These are phyloP conservation scores for Alloscopus bannaensis DNA, from an alignment of 2,888 invertebrate genomes.

Conservation along the genomic window DNA sequence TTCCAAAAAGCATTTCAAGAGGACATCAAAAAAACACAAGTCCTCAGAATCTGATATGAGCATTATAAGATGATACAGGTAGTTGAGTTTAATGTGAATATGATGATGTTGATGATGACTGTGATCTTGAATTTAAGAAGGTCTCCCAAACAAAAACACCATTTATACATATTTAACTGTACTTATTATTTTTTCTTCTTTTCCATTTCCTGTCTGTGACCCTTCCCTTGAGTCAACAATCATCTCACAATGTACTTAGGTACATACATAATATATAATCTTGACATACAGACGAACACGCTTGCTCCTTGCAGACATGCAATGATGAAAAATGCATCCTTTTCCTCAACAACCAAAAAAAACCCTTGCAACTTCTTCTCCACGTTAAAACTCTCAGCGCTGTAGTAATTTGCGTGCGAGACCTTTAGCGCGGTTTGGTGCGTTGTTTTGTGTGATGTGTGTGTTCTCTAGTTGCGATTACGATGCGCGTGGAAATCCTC, in stretches of 20 bases:
- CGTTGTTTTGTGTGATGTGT: no score
- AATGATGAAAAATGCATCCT: not conserved
- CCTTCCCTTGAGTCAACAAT: constrained; percentile 54
- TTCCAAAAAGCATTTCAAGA: no score
- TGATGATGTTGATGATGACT: constrained; percentile 9
- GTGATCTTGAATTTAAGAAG: constrained; percentile 56
- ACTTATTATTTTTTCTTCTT: constrained; percentile 14
- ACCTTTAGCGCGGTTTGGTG: not conserved
- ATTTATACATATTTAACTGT: not conserved
- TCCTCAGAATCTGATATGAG: no score
- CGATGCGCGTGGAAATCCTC: no score
- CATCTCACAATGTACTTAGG: constrained; percentile 48
- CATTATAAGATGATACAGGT: no score
- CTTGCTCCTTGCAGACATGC: not conserved
- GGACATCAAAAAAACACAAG: no score
- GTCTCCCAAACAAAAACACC: constrained; percentile 41
- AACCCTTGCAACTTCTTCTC: no score
- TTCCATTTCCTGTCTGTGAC: constrained; percentile 57
- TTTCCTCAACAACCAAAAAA: not conserved
- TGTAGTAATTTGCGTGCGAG: constrained; percentile 1
- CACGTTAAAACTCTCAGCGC: not conserved
- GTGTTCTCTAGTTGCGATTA: no score
- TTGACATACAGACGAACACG: not conserved
- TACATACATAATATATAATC: not conserved
- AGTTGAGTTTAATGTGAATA: no score